Conservation (phyloP, 2,113 vertebrate genomes). For the Centrocercus urophasianus region DNA sequence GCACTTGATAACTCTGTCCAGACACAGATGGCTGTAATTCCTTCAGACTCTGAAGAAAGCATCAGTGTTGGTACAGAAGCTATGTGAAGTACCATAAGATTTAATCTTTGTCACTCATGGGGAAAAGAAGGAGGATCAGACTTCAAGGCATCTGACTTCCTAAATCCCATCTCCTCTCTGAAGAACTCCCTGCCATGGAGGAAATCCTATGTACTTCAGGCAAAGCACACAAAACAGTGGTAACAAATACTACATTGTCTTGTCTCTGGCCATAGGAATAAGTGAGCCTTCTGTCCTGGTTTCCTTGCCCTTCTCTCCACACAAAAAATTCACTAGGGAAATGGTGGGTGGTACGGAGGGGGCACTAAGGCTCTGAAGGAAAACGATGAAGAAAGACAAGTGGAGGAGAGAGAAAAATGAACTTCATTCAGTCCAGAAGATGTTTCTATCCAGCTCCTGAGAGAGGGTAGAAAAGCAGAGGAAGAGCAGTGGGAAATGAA, state of each 20-base stretch:
- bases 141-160: not conserved
- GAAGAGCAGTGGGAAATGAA: not conserved
- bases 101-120: not conserved
- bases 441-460: not conserved
- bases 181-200: not conserved
- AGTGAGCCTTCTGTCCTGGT: not conserved
- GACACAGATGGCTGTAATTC: conserved; percentile 54
- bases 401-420: not conserved
- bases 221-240: not conserved
- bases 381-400: not conserved
- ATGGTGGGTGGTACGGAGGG: not conserved
- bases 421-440: not conserved
- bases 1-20: conserved; percentile 11
- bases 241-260: not conserved
- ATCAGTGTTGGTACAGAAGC: not conserved
- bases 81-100: not conserved
- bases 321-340: not conserved
- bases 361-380: not conserved
- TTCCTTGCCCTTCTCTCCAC: not conserved
- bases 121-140: not conserved
- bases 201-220: not conserved
- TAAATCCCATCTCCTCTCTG: not conserved
- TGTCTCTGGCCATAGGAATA: not conserved
- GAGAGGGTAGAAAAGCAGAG: not conserved
- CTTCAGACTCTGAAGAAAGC: not conserved